These are phyloP conservation scores for Mimachlamys varia DNA, from an alignment of 2,888 invertebrate species.

Conservation along the genomic window DNA sequence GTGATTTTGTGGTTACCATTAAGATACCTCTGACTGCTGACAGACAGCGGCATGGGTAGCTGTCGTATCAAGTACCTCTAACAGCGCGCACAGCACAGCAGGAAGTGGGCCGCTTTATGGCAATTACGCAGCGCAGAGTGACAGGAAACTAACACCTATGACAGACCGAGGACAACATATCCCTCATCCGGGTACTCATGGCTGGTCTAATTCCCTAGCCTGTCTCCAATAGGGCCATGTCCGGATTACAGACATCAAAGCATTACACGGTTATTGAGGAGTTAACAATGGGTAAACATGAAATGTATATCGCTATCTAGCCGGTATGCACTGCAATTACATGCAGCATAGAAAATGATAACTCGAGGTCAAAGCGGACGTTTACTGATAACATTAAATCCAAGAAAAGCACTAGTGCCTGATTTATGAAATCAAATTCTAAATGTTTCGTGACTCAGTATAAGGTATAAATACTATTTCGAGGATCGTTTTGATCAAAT, in stretches of 20 bases:
- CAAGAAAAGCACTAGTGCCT: background rate
- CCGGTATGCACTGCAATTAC: background rate
- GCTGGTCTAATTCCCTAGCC: background rate
- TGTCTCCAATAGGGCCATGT: background rate
- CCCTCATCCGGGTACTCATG: slow-evolving; percentile 5
- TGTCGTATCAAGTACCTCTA: background rate
- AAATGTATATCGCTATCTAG: background rate
- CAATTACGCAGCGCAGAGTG: slow-evolving; percentile 4
- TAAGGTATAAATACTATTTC: no score
- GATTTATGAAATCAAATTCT: background rate
- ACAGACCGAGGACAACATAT: background rate
- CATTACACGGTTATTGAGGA: background rate
- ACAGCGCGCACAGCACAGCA: background rate
- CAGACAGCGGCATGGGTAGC: background rate
- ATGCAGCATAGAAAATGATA: no score
- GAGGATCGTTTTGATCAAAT: no score
- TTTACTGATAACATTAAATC: background rate
- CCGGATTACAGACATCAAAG: background rate
- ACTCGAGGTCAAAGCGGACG: background rate
- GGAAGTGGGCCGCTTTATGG: background rate
- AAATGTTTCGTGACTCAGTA: background rate
- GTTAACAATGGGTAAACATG: background rate
- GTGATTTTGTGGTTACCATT: background rate
- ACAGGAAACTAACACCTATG: slow-evolving; percentile 33
- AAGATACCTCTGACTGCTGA: background rate